A percentile compares a stretch with the other conserved stretches of the same genome.
Evolutionary conservation across 2,797 vertebrate genomes (phyloP).

Genomic region (Leptoclinus maculatus): DNA sequence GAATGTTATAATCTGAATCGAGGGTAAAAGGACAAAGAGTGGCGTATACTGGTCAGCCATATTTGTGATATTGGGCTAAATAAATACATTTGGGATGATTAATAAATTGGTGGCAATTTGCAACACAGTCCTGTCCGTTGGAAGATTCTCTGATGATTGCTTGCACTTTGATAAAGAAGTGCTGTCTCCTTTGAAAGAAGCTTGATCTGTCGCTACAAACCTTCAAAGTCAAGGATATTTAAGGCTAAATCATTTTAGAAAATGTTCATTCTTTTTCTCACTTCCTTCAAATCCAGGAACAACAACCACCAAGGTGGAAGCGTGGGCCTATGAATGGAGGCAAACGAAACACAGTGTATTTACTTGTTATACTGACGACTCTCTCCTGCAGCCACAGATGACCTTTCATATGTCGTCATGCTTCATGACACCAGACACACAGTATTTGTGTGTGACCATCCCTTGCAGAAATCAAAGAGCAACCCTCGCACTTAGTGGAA

Average conservation of each 20-base stretch:
- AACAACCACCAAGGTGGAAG: background rate
- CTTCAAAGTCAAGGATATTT: background rate
- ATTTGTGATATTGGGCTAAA: no score
- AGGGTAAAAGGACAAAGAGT: no score
- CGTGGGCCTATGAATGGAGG: background rate
- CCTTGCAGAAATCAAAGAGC: background rate
- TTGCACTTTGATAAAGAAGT: background rate
- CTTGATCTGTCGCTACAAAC: background rate
- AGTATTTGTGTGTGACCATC: background rate
- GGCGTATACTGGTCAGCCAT: no score
- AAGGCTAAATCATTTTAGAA: background rate
- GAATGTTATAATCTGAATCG: no score
- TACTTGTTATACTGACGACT: background rate
- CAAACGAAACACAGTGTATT: background rate
- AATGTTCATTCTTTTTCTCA: background rate
- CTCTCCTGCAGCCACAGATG: background rate
- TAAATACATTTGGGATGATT: no score
- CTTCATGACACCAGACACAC: background rate
- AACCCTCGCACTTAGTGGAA: background rate
- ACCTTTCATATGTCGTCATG: background rate
- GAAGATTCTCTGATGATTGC: background rate
- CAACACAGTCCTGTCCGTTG: no score
- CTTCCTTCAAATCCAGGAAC: background rate
- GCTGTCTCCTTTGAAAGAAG: background rate
- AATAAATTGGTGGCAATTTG: no score